Base-by-base conservation (phyloP, 1,140 invertebrate genomes). In the Papilio polytes region DNA sequence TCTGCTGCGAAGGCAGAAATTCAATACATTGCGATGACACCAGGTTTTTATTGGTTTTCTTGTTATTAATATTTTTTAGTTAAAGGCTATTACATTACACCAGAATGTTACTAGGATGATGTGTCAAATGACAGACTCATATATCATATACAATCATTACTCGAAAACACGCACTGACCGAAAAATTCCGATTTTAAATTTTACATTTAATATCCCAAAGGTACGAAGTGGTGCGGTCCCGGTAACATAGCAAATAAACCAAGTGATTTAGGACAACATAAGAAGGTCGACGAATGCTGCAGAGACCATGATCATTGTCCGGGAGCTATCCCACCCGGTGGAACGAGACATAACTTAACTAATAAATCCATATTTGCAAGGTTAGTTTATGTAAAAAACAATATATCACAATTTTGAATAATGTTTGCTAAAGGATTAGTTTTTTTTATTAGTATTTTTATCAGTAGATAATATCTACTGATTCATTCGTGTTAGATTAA, bases 271-370 rank as follows among this genome's bases (percentile, higher is more conserved):
- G 98, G 98, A 1, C 80, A 88, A 9, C 95, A 96, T 46, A 87
- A 88, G 12, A 96, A 97, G 66, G 96, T 97, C 0, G 98, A 98
- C 88, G 96, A 92, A 48, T 98, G 98, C 88, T 98, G 98, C 91
- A 94, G 98, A 1, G 95, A 95, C 0, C 98, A 98, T 85, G 98
- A 98, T 91, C 94, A 96, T 80, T 98, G 98, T 86, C 88, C 94
- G 2, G 97, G 97, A 73, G 90, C 96, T 48, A 96, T 98, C 20
- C 91, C 93, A 53, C 95, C 96, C 2, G 95, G 95, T 77, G 91
- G 96, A 80, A 95, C 95, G 0, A 96, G 96, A 73, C 88, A 97
- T 85, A 96, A 96, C 72, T 89, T 97, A 7, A 96, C 95, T 15
- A 98, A 98, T 90, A 86, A 94, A 0, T 95, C 95, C 6, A 96